Percentiles rank a stretch among this genome's conserved stretches.
Evolutionary conservation across 53 echinoderm and acorn worm genomes (phyloP).

Genomic region (Patiria pectinifera): DNA sequence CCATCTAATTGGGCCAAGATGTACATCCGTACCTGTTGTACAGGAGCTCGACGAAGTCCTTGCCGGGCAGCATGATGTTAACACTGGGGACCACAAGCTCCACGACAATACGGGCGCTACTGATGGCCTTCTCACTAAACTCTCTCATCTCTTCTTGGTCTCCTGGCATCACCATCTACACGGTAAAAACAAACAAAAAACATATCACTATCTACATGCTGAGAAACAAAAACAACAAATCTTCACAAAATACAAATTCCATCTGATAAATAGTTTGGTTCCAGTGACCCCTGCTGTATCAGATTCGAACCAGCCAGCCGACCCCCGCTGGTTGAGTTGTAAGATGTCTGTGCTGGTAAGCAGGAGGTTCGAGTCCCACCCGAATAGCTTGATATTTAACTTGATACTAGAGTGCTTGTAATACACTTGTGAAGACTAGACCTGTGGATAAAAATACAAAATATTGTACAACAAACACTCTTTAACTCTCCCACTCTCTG

Average conservation of each 20-base stretch:
- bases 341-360: too few species aligned
- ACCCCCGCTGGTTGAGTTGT: too few species aligned
- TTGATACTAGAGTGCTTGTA: too few species aligned
- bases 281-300: too few species aligned
- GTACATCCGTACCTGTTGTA: slow-evolving; percentile 85
- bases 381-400: too few species aligned
- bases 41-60: slow-evolving; percentile 83
- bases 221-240: neutral
- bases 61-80: slow-evolving; percentile 78
- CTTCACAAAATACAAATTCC: too few species aligned
- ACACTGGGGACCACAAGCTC: slow-evolving; percentile 84
- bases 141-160: slow-evolving; percentile 91
- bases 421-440: too few species aligned
- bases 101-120: slow-evolving; percentile 75
- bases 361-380: neutral
- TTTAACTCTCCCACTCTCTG: too few species aligned
- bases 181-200: neutral
- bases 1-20: neutral
- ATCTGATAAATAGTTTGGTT: too few species aligned
- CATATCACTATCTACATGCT: neutral
- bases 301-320: too few species aligned
- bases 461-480: too few species aligned
- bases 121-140: slow-evolving; percentile 84
- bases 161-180: slow-evolving; percentile 98
- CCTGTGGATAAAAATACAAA: too few species aligned